phyloP scores from a whole-genome alignment of 2,888 invertebrate genomes.

The Dynastes hyllus region DNA sequence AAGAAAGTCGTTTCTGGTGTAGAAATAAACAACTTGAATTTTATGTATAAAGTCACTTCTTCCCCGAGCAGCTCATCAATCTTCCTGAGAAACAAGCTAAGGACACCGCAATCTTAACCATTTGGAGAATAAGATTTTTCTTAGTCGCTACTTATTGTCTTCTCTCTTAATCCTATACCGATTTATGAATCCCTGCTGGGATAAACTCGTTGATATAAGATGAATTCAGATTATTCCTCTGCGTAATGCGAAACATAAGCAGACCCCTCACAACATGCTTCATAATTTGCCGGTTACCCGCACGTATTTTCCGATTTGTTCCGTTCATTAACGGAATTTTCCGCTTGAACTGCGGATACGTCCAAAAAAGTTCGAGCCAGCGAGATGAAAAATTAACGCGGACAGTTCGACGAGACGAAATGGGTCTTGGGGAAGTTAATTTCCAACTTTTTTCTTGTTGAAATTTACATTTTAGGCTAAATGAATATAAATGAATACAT shows the following conservation, averaged over 20 bases:
- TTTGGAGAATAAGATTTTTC: background rate
- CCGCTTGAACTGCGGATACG: background rate
- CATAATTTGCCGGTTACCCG: background rate
- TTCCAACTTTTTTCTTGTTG: slow-evolving; percentile 1
- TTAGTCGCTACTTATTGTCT: background rate
- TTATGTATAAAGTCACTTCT: background rate
- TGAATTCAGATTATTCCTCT: background rate
- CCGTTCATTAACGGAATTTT: background rate
- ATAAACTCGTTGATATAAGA: background rate
- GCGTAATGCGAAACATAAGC: background rate
- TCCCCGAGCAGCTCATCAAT: background rate
- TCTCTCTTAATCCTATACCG: background rate
- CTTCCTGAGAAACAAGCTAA: background rate
- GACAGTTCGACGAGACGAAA: background rate
- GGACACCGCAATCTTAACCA: background rate
- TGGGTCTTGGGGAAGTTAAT: background rate
- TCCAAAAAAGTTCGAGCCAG: background rate
- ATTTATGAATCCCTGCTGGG: background rate
- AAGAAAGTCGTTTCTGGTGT: background rate
- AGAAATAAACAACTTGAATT: background rate
- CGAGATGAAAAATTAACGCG: background rate
- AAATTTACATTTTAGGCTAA: slow-evolving; percentile 3
- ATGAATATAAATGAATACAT: slow-evolving; percentile 16
- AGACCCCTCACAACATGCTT: background rate
- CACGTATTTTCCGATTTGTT: background rate